These are phyloP conservation scores for Variabilichromis moorii DNA, from an alignment of 2,113 vertebrate genomes.

Conservation along the genomic window DNA sequence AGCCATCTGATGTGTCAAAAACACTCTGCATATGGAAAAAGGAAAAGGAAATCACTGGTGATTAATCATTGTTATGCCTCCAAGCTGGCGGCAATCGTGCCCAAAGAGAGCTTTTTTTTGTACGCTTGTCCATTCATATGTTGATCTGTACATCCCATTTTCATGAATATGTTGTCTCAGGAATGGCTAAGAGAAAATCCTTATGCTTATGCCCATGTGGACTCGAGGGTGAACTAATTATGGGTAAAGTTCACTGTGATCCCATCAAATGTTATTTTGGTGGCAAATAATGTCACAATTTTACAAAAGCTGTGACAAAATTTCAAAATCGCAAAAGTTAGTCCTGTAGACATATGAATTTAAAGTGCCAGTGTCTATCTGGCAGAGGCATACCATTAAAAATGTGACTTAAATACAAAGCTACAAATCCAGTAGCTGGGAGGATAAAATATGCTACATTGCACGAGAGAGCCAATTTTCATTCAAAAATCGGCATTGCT, in stretches of 20 bases:
- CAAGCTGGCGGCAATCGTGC: background rate
- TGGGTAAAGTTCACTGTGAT: background rate
- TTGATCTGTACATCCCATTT: background rate
- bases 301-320: background rate
- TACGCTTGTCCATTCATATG: background rate
- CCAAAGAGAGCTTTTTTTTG: background rate
- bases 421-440: background rate
- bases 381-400: background rate
- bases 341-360: accelerated
- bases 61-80: background rate
- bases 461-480: background rate
- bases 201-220: background rate
- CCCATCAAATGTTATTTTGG: background rate
- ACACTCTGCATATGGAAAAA: background rate
- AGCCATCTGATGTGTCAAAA: background rate
- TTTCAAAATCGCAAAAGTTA: accelerated
- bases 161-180: accelerated
- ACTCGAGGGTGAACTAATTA: background rate
- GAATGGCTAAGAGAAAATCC: background rate
- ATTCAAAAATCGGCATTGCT: background rate
- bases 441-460: background rate
- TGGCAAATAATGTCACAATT: background rate
- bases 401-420: background rate
- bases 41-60: background rate
- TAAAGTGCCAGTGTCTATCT: background rate